A percentile compares a stretch with the other conserved stretches of the same genome.
Conservation (phyloP, 2,888 invertebrate genomes). For the Cryptophagus acutangulus region DNA sequence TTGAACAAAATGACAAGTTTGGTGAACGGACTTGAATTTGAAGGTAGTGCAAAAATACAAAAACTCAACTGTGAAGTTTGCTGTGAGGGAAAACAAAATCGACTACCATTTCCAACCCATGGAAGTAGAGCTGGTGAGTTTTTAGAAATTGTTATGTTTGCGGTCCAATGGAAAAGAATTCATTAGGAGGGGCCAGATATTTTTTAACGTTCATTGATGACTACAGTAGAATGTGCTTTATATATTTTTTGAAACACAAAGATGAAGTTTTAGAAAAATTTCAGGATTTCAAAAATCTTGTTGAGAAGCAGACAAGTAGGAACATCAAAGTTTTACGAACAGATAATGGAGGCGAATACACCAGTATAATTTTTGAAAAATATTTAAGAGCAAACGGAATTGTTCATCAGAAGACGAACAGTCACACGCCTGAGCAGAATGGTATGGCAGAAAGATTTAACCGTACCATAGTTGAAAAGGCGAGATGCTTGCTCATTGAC, state of each 20-base stretch:
- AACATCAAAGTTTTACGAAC: background rate
- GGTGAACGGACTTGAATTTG: constrained; percentile 6
- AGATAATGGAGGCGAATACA: background rate
- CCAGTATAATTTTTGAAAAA: background rate
- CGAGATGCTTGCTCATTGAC: background rate
- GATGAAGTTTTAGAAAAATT: background rate
- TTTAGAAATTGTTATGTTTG: background rate
- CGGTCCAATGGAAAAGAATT: background rate
- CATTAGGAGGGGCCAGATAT: background rate
- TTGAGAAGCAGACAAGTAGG: background rate
- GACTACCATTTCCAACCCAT: background rate
- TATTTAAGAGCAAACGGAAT: background rate
- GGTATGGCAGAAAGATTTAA: no score
- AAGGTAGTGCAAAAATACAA: background rate
- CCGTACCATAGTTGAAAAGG: background rate
- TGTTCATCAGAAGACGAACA: background rate
- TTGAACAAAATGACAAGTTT: constrained; percentile 7
- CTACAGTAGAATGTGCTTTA: background rate
- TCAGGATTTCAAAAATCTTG: background rate
- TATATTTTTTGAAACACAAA: background rate
- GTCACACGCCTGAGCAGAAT: background rate
- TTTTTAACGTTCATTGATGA: background rate
- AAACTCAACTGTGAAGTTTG: background rate
- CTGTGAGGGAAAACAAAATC: constrained; percentile 14
- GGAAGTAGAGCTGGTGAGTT: background rate